Conservation (phyloP, 1,140 invertebrate species). For the Cardiocondyla obscurior region DNA sequence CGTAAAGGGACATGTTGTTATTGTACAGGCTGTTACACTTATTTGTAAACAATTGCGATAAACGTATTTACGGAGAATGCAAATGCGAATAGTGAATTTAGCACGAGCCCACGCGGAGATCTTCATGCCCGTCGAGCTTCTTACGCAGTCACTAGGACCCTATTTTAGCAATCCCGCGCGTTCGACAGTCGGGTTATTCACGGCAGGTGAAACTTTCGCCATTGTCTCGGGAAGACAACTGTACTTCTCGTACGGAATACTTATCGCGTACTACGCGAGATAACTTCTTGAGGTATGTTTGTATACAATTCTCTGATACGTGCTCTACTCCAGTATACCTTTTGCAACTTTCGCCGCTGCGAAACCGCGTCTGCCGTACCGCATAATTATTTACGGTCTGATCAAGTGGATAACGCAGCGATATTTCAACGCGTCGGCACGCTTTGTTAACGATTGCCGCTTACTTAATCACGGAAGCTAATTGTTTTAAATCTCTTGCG, state of each 20-base stretch:
- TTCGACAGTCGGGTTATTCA: constrained; percentile 16
- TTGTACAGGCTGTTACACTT: background rate
- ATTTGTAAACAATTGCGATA: too few species aligned
- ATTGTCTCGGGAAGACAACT: constrained; percentile 10
- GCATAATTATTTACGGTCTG: background rate
- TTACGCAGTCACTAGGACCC: background rate
- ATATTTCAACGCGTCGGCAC: background rate
- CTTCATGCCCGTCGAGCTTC: background rate
- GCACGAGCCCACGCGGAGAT: background rate
- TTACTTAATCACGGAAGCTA: background rate
- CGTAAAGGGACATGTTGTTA: background rate
- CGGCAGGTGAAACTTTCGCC: constrained; percentile 33
- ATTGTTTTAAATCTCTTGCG: background rate
- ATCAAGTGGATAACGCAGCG: background rate
- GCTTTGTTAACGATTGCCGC: background rate
- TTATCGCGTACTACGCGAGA: background rate
- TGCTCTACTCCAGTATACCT: background rate
- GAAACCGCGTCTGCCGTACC: background rate
- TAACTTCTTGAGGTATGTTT: constrained; percentile 21
- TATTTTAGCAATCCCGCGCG: background rate
- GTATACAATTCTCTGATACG: background rate
- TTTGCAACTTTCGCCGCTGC: background rate
- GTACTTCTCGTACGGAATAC: background rate
- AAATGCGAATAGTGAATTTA: background rate
- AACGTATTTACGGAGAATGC: background rate